Base-by-base conservation (phyloP, 2,797 vertebrate genomes). In the Hypotaenidia philippensis region DNA sequence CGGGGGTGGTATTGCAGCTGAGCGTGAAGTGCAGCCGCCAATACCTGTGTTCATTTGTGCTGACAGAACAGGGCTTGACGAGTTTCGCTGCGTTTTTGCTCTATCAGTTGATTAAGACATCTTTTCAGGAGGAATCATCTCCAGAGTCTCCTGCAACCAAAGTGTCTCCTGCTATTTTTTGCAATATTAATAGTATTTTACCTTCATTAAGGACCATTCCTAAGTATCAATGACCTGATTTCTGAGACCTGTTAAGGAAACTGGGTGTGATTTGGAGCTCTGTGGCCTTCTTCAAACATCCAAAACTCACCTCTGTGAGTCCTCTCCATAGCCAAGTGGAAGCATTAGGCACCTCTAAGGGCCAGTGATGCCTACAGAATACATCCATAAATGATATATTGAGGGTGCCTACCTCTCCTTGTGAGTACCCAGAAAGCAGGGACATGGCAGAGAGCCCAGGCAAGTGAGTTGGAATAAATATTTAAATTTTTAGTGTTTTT, bases 231-330 rank as follows among this genome's bases (percentile, higher is more conserved):
- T 61, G 59, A 76, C 18, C 8, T 61, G 0, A 32, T 82, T 83
- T 79, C 26, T 81, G 63, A 45, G 18, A 53, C 13, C 18, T 34
- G 15, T 13, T 82, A 14, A 27, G 68, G 49, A 45, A 65, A 69
- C 3, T 7, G 4, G 29, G 17, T 5, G 1, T n/a, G 32, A 4
- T 17, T 61, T 1, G 3, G 50, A 10, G 29, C 18, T 57, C 55
- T 68, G 57, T 32, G 55, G 25, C 13, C 36, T 19, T 15, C 26
- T 53, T 76, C n/a, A 85, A 12, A 26, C 34, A 17, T 9, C 21
- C 36, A 19, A 15, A 70, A 59, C 10, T 53, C 22, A 29, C 7
- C 29, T 32, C 68, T 31, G 1, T n/a, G 38, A 36, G 22, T 23
- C 15, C 26, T 74, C 21, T 34, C 47, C 32, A 2, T 13, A 40